Evolutionary conservation across 2,113 vertebrate genomes (phyloP), one percentile per base, ranked within the genome.

Genomic region (Patagioenas fasciata): DNA sequence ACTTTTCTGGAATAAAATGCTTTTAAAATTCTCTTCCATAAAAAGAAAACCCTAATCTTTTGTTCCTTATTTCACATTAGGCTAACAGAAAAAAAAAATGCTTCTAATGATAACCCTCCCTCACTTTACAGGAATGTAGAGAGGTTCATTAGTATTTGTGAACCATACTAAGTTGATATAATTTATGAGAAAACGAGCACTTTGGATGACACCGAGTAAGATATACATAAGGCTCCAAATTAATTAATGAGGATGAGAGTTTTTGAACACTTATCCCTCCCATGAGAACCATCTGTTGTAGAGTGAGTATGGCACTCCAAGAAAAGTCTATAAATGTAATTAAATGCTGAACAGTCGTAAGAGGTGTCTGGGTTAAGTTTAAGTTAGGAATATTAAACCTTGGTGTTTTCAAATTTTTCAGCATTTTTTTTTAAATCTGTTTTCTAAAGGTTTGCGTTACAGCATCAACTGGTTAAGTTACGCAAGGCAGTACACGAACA

Each of bases 271-370:
- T 80, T 64, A 74, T 53, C 29, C 36, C 50, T 73, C 36, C 72
- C 44, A 48, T 38, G 29, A 92, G 56, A 64, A 74, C 88, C 85
- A 94, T 92, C 67, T 97, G 72, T 62, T 94, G 13, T 32, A 69
- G 40, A 62, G n/a, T 8, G 32, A 83, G 24, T n/a, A 54, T 2
- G 3, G 32, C 38, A 64, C 71, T 83, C 91, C n/a, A 88, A 75
- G 54, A 90, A n/a, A 62, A 74, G 51, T 71, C 69, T 65, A 31
- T 32, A 89, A 75, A 70, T 29, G 56, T 24, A 79, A 86, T 79
- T 51, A 61, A 81, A 91, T 42, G 36, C 42, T 66, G 50, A 93
- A 56, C 40, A 70, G 75, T 47, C 70, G 21, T 65, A 91, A 75
- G 18, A 79, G 13, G n/a, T 25, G 19, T 54, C 71, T 54, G 60